phyloP scores from a whole-genome alignment of 2,797 vertebrate species.

The Ficedula albicollis region DNA sequence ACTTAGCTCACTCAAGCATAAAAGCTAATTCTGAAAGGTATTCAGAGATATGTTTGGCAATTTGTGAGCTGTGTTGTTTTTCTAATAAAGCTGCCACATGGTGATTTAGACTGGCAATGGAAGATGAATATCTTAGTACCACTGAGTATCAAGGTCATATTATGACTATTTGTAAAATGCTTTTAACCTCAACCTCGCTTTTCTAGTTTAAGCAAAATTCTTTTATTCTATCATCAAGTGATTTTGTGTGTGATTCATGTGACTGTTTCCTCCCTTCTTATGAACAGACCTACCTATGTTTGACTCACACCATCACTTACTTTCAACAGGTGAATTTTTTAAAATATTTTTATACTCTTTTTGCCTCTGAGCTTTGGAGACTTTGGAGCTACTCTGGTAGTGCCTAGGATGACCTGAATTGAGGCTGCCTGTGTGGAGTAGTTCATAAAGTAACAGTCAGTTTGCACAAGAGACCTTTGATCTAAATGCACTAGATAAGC shows the following conservation, averaged over 20 bases:
- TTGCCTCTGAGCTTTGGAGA: background rate
- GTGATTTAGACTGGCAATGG: background rate
- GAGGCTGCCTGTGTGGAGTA: background rate
- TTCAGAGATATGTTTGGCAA: background rate
- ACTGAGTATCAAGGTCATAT: background rate
- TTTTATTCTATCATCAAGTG: background rate
- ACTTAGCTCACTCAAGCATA: background rate
- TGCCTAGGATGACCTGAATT: background rate
- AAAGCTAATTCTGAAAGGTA: slow-evolving; percentile 23
- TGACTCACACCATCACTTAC: background rate
- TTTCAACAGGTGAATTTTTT: background rate
- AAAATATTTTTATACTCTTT: background rate
- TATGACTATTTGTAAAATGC: background rate
- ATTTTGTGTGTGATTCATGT: background rate
- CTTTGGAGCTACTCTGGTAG: background rate
- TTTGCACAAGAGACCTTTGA: background rate
- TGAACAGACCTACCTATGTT: background rate
- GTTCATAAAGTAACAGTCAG: background rate
- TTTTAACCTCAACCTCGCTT: background rate
- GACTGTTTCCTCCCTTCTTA: background rate
- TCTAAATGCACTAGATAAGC: background rate
- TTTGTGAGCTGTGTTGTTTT: slow-evolving; percentile 3
- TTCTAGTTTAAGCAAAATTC: background rate
- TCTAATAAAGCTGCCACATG: background rate
- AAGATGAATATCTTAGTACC: background rate